Evolutionary conservation across 2,888 invertebrate species (phyloP).

Genomic region (Ptychoptera albimana): DNA sequence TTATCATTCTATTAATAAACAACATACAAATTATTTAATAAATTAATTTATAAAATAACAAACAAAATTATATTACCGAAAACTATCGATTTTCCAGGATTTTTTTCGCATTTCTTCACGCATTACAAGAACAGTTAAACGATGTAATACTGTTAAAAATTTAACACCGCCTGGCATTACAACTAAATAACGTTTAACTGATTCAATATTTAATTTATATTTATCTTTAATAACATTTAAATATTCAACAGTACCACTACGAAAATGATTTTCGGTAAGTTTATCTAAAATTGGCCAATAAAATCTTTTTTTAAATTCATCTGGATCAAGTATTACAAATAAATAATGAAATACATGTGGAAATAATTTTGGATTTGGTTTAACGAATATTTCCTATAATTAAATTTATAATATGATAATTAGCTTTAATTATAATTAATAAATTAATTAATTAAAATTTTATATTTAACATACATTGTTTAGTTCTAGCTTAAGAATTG

Average conservation of each 20-base stretch:
- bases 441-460: no score
- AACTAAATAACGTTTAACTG: constrained; percentile 25
- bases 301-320: constrained; percentile 27
- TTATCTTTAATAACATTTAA: constrained; percentile 25
- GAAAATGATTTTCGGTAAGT: constrained; percentile 22
- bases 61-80: no score
- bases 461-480: no score
- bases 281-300: constrained; percentile 30
- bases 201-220: constrained; percentile 22
- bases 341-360: constrained; percentile 27
- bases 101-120: constrained; percentile 20
- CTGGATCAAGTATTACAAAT: constrained; percentile 23
- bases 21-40: no score
- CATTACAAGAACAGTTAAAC: constrained; percentile 22
- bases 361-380: constrained; percentile 26
- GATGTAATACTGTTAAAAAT: constrained; percentile 24
- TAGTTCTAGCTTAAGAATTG: no score
- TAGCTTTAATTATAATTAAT: no score
- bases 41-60: no score
- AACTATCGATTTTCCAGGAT: no score
- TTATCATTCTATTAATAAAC: no score
- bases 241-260: constrained; percentile 23
- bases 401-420: no score
- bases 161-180: constrained; percentile 29
- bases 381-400: constrained; percentile 25